Conservation (phyloP, 92 coral and sea anemone species). For the Pocillopora grandis region DNA sequence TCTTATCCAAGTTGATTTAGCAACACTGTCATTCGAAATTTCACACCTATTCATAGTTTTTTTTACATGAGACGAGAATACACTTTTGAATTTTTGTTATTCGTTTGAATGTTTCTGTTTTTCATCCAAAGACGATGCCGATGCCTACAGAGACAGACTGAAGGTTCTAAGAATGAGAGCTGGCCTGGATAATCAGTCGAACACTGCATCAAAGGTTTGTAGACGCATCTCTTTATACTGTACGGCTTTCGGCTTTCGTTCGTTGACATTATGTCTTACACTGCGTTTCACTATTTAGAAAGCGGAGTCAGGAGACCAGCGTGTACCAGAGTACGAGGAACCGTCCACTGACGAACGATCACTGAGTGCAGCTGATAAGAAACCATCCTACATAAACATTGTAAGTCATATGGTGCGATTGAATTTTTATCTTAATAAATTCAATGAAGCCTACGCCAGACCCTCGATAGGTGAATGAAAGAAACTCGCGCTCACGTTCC, state of each 20-base stretch:
- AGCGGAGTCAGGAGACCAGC: background rate
- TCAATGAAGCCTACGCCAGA: too few relatives aligned
- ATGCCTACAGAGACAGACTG: conserved; percentile 81
- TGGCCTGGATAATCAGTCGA: conserved; percentile 67
- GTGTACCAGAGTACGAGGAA: conserved; percentile 9
- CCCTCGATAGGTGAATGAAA: too few relatives aligned
- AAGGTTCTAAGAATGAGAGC: conserved; percentile 85
- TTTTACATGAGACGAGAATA: background rate
- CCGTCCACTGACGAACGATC: background rate
- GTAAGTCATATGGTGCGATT: conserved; percentile 13
- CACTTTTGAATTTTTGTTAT: background rate
- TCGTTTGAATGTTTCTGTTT: background rate
- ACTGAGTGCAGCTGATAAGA: conserved; percentile 31
- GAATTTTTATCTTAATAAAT: background rate
- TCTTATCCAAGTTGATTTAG: too few relatives aligned
- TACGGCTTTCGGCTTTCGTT: background rate
- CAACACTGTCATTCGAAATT: too few relatives aligned
- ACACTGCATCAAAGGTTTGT: conserved; percentile 53
- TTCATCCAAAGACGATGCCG: conserved; percentile 70
- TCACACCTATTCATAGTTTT: too few relatives aligned
- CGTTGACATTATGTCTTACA: background rate
- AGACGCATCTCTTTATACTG: background rate
- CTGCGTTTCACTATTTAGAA: background rate
- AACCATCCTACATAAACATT: conserved; percentile 28
- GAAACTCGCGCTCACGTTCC: too few relatives aligned